These are phyloP conservation scores for Spinibarbus caldwelli DNA, from an alignment of 2,797 vertebrate species.

Conservation along the genomic window DNA sequence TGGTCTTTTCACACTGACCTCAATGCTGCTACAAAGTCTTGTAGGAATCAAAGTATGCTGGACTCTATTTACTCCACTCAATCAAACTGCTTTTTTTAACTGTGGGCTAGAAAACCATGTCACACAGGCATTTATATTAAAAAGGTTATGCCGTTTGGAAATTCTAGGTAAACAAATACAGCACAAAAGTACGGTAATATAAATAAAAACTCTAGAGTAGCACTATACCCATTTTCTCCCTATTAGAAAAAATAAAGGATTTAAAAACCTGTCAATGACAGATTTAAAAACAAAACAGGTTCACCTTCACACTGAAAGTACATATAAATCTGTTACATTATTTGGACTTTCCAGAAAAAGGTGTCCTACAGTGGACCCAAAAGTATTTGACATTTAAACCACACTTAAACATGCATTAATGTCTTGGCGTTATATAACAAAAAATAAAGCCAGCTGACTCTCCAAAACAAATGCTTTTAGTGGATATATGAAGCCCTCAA, in stretches of 20 bases:
- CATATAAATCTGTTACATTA: background rate
- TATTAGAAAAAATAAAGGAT: background rate
- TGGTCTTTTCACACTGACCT: background rate
- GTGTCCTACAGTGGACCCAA: background rate
- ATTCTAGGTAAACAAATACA: slow-evolving; percentile 15
- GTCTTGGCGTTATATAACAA: background rate
- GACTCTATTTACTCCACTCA: background rate
- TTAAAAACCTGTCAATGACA: slow-evolving; percentile 18
- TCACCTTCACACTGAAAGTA: background rate
- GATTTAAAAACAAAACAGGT: background rate
- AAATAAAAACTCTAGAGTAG: background rate
- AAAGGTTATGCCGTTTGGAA: background rate
- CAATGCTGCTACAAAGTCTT: slow-evolving; percentile 13
- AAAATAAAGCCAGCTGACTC: background rate
- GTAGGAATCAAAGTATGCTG: background rate
- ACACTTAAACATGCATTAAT: background rate
- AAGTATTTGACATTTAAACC: background rate
- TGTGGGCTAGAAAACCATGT: background rate
- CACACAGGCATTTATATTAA: background rate
- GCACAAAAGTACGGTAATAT: background rate
- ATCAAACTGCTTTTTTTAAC: background rate
- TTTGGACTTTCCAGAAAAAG: background rate
- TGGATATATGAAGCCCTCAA: background rate
- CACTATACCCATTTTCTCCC: background rate
- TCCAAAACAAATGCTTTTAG: background rate